Evolutionary conservation across 2,888 invertebrate genomes (phyloP), one percentile per base, ranked within the genome.

Genomic region (Ganaspis brasiliensis): DNA sequence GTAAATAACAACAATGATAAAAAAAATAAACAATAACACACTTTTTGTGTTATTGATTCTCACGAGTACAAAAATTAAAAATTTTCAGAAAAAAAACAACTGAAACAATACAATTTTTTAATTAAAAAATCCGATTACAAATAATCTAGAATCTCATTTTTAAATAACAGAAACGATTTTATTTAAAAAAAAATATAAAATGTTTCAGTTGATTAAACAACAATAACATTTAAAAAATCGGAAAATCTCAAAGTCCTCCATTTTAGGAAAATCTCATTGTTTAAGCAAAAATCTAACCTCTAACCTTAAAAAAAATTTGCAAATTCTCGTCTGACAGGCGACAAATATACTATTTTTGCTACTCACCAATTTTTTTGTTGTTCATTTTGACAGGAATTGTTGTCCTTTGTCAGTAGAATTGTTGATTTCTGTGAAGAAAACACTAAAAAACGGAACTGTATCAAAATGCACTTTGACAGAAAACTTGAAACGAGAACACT

Each of bases 331-430:
- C 24, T 45, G 45, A 40, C 67, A 67, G n/a, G 2, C 24, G 9
- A 67, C 8, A 10, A 63, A 63, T 14, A 45, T 12, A 37, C 16
- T 40, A 45, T 67, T 26, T 45, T 26, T 16, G 3, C 5, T 5
- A 67, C 67, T 67, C 9, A 79, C 79, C 79, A 72, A 73, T 79
- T 72, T 79, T 79, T 63, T 73, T 75, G 73, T 75, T 75, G 72
- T 73, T 75, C 79, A 79, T 79, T 70, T 75, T 79, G 61, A 55
- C 24, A 6, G 56, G 10, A 73, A 52, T 49, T 71, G 26, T 61
- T n/a, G 12, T 55, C 35, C 21, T 45, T 40, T 56, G 26, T 24
- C 9, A 21, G 21, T n/a, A 12, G 31, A 55, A 63, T 59, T 2
- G 45, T 31, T 21, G 35, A 14, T 52, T 72, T 73, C 49, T 61